Base-by-base conservation (phyloP, 2,888 invertebrate species). In the Orthosia incerta region DNA sequence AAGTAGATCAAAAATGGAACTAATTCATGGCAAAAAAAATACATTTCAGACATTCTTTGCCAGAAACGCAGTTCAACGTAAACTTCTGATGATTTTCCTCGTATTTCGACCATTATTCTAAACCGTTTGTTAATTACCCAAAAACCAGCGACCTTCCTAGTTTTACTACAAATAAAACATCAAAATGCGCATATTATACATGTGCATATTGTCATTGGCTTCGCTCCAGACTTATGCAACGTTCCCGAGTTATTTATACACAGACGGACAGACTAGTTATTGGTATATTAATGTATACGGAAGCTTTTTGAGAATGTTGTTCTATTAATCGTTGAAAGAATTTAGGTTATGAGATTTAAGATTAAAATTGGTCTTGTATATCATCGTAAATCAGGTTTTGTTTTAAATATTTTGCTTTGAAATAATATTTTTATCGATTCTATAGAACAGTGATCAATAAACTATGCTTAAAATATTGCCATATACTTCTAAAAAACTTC, bases 251-350 rank as follows among this genome's bases (percentile, higher is more conserved):
- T 86, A 87, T 86, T 78, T 83, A 73, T 86, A 86, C 23, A 86
- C 73, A 80, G 23, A 85, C 80, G 60, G 72, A 86, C 84, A 73
- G 75, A 76, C 86, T 76, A 69, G 79, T 87, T 84, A 84, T 80
- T 80, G 71, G 65, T 70, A 76, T 82, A 87, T 86, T 83, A 80
- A 86, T 87, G 87, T 63, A 85, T 65, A 76, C 85, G 86, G 86
- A 86, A 86, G 84, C 76, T 79, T 71, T 81, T 79, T 71, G 46
- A 71, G 50, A 60, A 84, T 76, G 76, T 18, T 68, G n/a, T 64
- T 55, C 63, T 68, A 76, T 84, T 83, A 80, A 83, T 81, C 79
- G 74, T 65, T n/a, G 15, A 61, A 73, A 50, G 73, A 75, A 86
- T 86, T 83, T 86, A 50, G 86, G 86, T 76, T 82, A 15, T 26